Evolutionary conservation across 2,797 vertebrate species (phyloP).

Genomic region (Pantherophis vulpinus): DNA sequence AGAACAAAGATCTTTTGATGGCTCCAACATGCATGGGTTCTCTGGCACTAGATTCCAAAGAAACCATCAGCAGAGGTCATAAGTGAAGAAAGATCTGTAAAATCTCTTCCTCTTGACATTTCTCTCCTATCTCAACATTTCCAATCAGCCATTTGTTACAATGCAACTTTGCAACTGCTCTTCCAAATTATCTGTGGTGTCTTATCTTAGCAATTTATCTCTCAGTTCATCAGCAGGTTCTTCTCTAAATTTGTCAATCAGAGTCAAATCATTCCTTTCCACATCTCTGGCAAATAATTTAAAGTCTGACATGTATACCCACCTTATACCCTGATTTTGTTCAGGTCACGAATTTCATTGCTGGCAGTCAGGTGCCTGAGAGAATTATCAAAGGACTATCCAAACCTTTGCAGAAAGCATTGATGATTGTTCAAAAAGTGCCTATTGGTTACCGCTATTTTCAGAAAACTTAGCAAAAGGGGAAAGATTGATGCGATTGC

Average conservation of each 20-base stretch:
- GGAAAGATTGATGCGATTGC: not conserved
- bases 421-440: not conserved
- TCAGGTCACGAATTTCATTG: not conserved
- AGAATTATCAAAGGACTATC: not conserved
- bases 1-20: not conserved
- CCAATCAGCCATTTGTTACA: not conserved
- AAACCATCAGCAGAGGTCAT: not conserved
- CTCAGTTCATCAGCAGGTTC: not conserved
- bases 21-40: not conserved
- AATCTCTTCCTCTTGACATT: not conserved
- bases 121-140: not conserved
- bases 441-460: not conserved
- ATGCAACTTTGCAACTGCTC: not conserved
- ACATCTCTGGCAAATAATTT: not conserved
- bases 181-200: not conserved
- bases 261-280: not conserved
- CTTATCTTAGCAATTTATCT: not conserved
- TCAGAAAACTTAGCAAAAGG: not conserved
- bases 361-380: not conserved
- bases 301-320: not conserved
- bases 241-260: not conserved
- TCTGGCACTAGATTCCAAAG: not conserved
- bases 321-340: not conserved
- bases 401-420: not conserved
- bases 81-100: not conserved